phyloP scores from a whole-genome alignment of 2,797 vertebrate genomes.

The Hipposideros larvatus region DNA sequence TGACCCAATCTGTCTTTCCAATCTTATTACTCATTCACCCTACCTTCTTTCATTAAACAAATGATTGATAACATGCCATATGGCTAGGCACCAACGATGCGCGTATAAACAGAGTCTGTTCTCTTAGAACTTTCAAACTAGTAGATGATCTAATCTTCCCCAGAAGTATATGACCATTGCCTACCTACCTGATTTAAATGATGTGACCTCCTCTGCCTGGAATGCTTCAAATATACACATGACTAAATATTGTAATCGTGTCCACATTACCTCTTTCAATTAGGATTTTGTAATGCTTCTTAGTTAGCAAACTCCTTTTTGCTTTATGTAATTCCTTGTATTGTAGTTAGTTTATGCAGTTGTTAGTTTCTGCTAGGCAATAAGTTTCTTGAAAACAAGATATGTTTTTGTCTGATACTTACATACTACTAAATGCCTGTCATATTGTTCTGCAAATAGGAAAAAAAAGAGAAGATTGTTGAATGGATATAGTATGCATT shows the following conservation, averaged over 20 bases:
- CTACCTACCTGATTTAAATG: not conserved
- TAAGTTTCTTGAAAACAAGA: not conserved
- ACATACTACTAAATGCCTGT: not conserved
- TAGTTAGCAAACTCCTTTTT: not conserved
- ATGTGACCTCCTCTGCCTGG: not conserved
- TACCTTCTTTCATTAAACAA: slow-evolving; percentile 49
- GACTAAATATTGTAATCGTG: not conserved
- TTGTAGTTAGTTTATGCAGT: not conserved
- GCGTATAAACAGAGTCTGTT: not conserved
- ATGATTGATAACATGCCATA: not conserved
- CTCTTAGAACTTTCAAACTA: slow-evolving; percentile 1
- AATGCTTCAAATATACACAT: not conserved
- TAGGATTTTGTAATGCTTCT: not conserved
- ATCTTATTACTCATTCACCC: not conserved
- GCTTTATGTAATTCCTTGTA: not conserved
- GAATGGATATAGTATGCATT: not conserved
- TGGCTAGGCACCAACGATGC: not conserved
- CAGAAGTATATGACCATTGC: not conserved
- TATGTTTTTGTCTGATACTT: not conserved
- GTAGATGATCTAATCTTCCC: slow-evolving; percentile 38
- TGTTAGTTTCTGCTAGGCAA: not conserved
- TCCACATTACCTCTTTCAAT: not conserved
- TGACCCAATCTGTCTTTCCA: not conserved
- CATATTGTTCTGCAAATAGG: not conserved
- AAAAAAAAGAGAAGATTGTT: not conserved